These are phyloP conservation scores for Osmoderma eremita DNA, from an alignment of 2,888 invertebrate genomes.

Conservation along the genomic window DNA sequence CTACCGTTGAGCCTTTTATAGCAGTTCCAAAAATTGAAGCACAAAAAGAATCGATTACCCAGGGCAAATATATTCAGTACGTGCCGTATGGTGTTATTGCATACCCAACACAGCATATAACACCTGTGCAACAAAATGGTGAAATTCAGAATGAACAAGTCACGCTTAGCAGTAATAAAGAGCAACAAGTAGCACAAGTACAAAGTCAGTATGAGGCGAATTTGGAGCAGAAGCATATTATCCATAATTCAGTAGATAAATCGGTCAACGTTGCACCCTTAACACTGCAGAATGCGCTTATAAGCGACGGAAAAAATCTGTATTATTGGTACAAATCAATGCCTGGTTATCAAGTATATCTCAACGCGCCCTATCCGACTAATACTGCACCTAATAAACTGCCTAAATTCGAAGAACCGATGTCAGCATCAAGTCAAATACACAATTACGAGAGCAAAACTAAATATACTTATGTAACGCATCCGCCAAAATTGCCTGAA, in stretches of 20 bases:
- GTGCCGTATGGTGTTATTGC: constrained; percentile 2
- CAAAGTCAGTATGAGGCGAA: constrained; percentile 4
- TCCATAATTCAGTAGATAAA: constrained; percentile 44
- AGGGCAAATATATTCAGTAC: constrained; percentile 7
- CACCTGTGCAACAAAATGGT: neutral
- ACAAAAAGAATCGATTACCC: neutral
- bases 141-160: neutral
- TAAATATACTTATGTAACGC: constrained; percentile 13
- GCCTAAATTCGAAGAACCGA: constrained; percentile 41
- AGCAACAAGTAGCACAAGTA: constrained; percentile 14
- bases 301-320: constrained; percentile 59
- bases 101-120: constrained; percentile 8
- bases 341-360: constrained; percentile 51
- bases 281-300: constrained; percentile 60
- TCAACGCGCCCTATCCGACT: constrained; percentile 7
- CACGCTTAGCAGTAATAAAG: neutral
- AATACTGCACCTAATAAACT: neutral
- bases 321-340: constrained; percentile 60
- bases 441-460: constrained; percentile 39
- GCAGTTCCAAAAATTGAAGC: constrained; percentile 6
- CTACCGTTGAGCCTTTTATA: neutral
- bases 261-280: constrained; percentile 61
- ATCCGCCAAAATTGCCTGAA: constrained; percentile 36
- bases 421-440: constrained; percentile 36
- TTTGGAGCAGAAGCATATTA: constrained; percentile 5